A percentile compares a stretch with the other conserved stretches of the same genome.
Conservation (phyloP, 2,113 vertebrate species). For the Muscicapa adusta region DNA sequence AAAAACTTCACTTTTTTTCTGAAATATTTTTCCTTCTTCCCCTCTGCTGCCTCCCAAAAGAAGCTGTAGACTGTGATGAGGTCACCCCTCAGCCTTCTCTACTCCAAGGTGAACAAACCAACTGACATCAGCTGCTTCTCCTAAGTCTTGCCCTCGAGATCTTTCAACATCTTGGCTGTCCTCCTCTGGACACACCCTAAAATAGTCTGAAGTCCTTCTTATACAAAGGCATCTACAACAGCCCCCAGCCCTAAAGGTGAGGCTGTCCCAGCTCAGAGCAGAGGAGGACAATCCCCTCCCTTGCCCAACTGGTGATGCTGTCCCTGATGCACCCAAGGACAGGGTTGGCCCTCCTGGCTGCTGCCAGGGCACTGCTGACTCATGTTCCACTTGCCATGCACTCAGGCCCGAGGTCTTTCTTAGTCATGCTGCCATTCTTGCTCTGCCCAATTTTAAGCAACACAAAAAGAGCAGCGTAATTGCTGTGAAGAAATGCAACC, state of each 20-base stretch:
- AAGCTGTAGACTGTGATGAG: background rate
- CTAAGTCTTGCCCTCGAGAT: background rate
- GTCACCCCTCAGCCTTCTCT: background rate
- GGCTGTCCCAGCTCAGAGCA: background rate
- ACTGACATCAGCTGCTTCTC: background rate
- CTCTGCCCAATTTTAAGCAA: background rate
- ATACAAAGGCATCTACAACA: background rate
- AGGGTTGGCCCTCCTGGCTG: background rate
- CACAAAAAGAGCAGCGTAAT: background rate
- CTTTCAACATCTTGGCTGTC: background rate
- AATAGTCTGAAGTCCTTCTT: background rate
- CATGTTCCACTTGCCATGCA: background rate
- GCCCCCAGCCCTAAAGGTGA: fast-evolving
- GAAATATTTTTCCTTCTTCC: background rate
- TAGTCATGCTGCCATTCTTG: background rate
- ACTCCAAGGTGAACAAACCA: background rate
- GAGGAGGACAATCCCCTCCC: background rate
- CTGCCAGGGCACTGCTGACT: background rate
- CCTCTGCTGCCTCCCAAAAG: background rate
- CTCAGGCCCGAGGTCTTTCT: background rate
- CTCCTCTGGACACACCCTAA: background rate
- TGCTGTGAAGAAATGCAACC: conserved; percentile 1
- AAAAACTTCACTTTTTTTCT: background rate
- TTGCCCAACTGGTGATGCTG: fast-evolving
- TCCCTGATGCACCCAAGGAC: background rate